Evolutionary conservation across 2,797 vertebrate genomes (phyloP).

Genomic region (Bradypodion ventrale): DNA sequence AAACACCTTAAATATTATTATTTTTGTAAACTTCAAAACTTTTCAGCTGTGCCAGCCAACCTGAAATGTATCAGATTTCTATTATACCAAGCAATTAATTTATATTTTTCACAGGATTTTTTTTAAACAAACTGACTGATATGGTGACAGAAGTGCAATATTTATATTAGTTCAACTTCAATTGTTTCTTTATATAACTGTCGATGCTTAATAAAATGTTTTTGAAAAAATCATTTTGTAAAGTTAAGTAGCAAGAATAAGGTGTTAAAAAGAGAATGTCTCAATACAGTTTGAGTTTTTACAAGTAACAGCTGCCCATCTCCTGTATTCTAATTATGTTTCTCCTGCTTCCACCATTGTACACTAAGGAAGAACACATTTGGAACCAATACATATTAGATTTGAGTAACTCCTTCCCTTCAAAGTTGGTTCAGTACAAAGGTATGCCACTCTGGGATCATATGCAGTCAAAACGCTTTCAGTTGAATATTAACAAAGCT

Average conservation of each 20-base stretch:
- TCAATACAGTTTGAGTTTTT: neutral
- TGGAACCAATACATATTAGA: neutral
- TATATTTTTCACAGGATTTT: slow-evolving; percentile 66
- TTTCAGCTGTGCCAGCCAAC: slow-evolving; percentile 25
- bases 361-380: neutral
- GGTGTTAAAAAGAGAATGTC: neutral
- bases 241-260: slow-evolving; percentile 4
- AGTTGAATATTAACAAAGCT: too few species aligned
- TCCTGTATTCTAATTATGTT: neutral
- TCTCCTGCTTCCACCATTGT: neutral
- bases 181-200: slow-evolving; percentile 68
- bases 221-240: slow-evolving; percentile 52
- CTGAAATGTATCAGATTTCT: slow-evolving; percentile 45
- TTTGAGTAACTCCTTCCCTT: neutral
- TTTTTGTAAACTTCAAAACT: slow-evolving; percentile 18
- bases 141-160: slow-evolving; percentile 76
- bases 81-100: slow-evolving; percentile 66
- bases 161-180: slow-evolving; percentile 75
- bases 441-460: too few species aligned
- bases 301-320: neutral
- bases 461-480: too few species aligned
- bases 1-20: neutral
- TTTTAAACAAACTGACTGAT: slow-evolving; percentile 59
- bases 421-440: too few species aligned
- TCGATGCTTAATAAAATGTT: slow-evolving; percentile 77